These are phyloP conservation scores for Pseudomyrmex cubaensis DNA, from an alignment of 1,140 invertebrate genomes.

Conservation along the genomic window DNA sequence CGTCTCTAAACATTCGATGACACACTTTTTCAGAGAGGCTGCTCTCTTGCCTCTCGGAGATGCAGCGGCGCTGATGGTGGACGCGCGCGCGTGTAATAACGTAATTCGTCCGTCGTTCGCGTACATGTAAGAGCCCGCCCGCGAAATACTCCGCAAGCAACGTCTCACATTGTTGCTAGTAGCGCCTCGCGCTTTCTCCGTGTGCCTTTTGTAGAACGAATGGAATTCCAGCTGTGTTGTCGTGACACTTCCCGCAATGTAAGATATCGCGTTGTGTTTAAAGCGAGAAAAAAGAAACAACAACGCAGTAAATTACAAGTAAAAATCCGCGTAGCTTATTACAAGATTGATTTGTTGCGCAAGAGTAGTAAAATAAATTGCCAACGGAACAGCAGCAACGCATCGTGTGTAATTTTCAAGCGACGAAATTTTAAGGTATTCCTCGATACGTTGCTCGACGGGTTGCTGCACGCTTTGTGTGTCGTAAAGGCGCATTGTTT, in stretches of 20 bases:
- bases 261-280: background rate
- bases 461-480: constrained; percentile 1
- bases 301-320: no score
- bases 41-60: background rate
- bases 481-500: constrained; percentile 52
- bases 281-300: background rate
- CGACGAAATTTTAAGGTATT: background rate
- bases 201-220: constrained; percentile 61
- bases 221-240: constrained; percentile 51
- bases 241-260: constrained; percentile 46
- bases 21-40: constrained; percentile 51
- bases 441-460: background rate
- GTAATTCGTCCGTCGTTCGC: constrained; percentile 24
- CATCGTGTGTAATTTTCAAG: no score
- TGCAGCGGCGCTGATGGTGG: background rate
- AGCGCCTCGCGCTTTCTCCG: constrained; percentile 38
- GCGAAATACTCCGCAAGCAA: constrained; percentile 46
- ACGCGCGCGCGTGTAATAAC: constrained; percentile 15
- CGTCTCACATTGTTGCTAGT: constrained; percentile 58
- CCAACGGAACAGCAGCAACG: no score
- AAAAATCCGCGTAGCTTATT: no score
- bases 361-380: no score
- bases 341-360: no score
- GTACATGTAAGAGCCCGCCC: constrained; percentile 4
- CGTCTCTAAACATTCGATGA: constrained; percentile 26